These are phyloP conservation scores for Nibea coibor DNA, from an alignment of 2,113 vertebrate species.

Conservation along the genomic window DNA sequence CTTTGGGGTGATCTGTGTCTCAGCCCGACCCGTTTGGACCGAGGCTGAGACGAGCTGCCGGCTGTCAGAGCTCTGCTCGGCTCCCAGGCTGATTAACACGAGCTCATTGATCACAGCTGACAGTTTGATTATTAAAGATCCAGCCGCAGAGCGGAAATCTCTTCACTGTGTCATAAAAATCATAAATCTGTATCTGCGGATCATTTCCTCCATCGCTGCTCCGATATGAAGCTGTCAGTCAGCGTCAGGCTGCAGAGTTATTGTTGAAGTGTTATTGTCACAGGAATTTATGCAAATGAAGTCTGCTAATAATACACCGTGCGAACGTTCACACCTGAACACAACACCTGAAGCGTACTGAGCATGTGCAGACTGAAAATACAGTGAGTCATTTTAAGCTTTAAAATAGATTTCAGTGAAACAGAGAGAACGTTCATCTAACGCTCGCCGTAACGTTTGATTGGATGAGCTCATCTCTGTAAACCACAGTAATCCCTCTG, in stretches of 20 bases:
- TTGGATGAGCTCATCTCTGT: too few relatives aligned
- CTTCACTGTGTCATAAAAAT: slow-evolving; percentile 21
- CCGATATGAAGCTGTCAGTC: slow-evolving; percentile 37
- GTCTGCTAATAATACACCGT: slow-evolving; percentile 46
- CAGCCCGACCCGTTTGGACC: not conserved
- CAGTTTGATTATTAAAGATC: slow-evolving; percentile 66
- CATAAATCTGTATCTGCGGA: slow-evolving; percentile 9
- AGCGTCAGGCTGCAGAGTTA: slow-evolving; percentile 13
- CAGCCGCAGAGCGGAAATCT: slow-evolving; percentile 52
- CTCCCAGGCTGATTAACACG: slow-evolving; percentile 64
- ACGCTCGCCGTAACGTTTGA: not conserved
- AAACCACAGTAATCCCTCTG: too few relatives aligned
- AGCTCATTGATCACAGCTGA: slow-evolving; percentile 61
- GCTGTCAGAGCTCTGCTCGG: slow-evolving; percentile 28
- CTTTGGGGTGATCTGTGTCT: slow-evolving; percentile 25
- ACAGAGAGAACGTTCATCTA: not conserved
- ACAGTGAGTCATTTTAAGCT: slow-evolving; percentile 5
- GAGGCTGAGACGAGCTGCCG: slow-evolving; percentile 41
- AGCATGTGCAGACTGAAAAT: slow-evolving; percentile 11
- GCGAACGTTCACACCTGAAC: slow-evolving; percentile 29
- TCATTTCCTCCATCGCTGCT: slow-evolving; percentile 37
- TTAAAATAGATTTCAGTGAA: slow-evolving; percentile 5
- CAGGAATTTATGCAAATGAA: slow-evolving; percentile 47
- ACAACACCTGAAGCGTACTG: not conserved
- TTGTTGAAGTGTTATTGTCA: slow-evolving; percentile 28